Evolutionary conservation across 1,140 invertebrate species (phyloP).

Genomic region (Teleogryllus occipitalis): DNA sequence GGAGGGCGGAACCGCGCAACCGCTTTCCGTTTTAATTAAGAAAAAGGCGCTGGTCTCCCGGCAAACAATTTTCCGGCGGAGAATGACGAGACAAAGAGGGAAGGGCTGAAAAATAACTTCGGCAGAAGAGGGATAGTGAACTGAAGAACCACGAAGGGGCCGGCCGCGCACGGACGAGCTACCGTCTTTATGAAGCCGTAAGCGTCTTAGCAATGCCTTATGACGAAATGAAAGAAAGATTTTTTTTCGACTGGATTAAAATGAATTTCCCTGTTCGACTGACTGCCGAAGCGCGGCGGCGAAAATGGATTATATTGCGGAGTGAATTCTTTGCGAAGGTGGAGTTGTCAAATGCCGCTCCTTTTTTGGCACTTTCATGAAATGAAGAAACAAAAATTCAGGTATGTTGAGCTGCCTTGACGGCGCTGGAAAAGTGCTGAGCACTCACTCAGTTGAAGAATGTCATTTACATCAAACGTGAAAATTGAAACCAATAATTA

Average conservation of each 20-base stretch:
- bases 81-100: background rate
- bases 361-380: background rate
- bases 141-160: background rate
- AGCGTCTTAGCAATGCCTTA: background rate
- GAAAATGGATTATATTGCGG: background rate
- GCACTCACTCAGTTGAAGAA: no score
- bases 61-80: background rate
- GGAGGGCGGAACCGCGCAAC: background rate
- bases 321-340: background rate
- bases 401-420: no score
- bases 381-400: no score
- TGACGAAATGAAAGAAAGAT: background rate
- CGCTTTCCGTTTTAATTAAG: constrained; percentile 4
- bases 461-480: no score
- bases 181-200: background rate
- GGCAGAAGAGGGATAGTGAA: background rate
- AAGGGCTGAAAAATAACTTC: background rate
- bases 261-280: background rate
- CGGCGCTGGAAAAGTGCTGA: no score
- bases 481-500: no score
- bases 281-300: background rate
- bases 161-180: background rate
- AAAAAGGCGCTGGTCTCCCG: background rate
- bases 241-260: background rate
- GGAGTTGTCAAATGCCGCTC: background rate